phyloP scores from a whole-genome alignment of 2,888 invertebrate genomes.

The Andrena flavipes region DNA sequence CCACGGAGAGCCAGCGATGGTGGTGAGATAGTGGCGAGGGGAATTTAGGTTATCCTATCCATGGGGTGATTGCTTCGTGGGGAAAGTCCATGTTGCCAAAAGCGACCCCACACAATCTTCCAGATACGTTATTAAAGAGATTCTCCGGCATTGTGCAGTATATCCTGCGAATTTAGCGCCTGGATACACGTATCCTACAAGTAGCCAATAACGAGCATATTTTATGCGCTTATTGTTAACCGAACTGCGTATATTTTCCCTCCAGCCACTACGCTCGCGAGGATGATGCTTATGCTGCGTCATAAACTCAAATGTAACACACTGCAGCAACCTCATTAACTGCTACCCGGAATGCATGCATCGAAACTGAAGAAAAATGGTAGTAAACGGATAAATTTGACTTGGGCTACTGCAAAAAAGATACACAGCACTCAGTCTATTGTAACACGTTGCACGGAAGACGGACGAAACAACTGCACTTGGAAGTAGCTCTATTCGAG shows the following conservation, averaged over 20 bases:
- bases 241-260: neutral
- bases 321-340: neutral
- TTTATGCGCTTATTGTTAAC: constrained; percentile 4
- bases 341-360: neutral
- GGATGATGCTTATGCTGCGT: too few species aligned
- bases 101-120: constrained; percentile 60
- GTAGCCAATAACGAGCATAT: neutral
- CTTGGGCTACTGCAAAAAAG: neutral
- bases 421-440: neutral
- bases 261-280: neutral
- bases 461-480: neutral
- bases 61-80: constrained; percentile 65
- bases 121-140: constrained; percentile 59
- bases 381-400: neutral
- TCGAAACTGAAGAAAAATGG: neutral
- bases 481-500: neutral
- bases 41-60: constrained; percentile 59
- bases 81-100: constrained; percentile 66
- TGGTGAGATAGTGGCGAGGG: constrained; percentile 55
- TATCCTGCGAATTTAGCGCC: constrained; percentile 48
- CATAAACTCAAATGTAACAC: neutral
- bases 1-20: constrained; percentile 48
- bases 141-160: constrained; percentile 36
- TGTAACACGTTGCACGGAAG: neutral
- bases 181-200: constrained; percentile 4